These are phyloP conservation scores for Lithophane socia DNA, from an alignment of 2,888 invertebrate species.

Conservation along the genomic window DNA sequence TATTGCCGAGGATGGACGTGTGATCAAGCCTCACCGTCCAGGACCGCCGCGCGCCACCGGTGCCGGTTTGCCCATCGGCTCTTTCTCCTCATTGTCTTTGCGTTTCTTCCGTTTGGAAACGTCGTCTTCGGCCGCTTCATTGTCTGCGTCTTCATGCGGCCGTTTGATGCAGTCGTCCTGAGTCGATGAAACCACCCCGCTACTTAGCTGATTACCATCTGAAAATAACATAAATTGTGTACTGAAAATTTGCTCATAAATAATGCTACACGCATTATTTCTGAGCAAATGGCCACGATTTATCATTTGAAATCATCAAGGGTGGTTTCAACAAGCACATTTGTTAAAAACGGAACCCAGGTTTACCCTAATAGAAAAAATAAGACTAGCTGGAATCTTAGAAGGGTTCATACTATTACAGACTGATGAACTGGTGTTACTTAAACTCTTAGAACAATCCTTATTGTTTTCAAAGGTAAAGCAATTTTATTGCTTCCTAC, in stretches of 20 bases:
- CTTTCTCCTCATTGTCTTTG: constrained; percentile 92
- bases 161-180: constrained; percentile 83
- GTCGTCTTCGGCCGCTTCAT: constrained; percentile 91
- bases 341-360: neutral
- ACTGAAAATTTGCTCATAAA: constrained; percentile 6
- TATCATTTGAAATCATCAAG: neutral
- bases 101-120: constrained; percentile 93
- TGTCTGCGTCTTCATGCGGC: constrained; percentile 88
- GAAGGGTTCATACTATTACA: neutral
- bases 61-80: constrained; percentile 89
- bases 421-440: neutral
- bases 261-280: too few species aligned
- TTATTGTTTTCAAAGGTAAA: neutral
- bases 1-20: neutral
- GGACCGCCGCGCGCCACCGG: constrained; percentile 80
- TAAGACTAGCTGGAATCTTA: neutral
- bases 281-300: neutral
- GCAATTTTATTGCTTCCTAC: too few species aligned
- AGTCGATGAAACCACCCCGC: constrained; percentile 83
- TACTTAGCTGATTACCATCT: constrained; percentile 81
- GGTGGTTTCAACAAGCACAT: neutral
- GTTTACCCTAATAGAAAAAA: neutral
- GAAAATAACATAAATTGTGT: constrained; percentile 41
- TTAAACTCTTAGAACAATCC: neutral
- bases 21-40: constrained; percentile 76